Percentiles rank a stretch among this genome's conserved stretches.
phyloP scores from a whole-genome alignment of 2,888 invertebrate genomes.

The Polydrusus cervinus region DNA sequence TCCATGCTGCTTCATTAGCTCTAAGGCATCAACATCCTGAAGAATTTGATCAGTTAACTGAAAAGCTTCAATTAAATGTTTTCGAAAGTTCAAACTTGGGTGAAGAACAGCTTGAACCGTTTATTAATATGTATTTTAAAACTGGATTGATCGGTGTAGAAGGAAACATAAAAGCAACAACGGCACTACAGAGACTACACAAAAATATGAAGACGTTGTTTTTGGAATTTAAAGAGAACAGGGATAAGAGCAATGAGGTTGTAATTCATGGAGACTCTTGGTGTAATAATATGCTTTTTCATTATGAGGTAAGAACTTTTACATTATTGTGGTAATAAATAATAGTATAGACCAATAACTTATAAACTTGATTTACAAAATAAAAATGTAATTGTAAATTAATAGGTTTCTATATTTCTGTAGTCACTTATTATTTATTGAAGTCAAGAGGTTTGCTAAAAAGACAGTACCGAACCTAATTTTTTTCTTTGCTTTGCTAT shows the following conservation, averaged over 20 bases:
- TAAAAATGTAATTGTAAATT: too few relatives aligned
- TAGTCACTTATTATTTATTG: too few relatives aligned
- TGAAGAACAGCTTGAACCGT: not conserved
- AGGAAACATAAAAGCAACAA: constrained; percentile 26
- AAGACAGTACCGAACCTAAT: too few relatives aligned
- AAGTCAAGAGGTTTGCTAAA: too few relatives aligned
- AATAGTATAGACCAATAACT: too few relatives aligned
- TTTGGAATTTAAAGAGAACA: not conserved
- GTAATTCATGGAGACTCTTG: constrained; percentile 62
- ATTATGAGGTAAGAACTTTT: constrained; percentile 53
- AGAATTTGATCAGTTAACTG: constrained; percentile 50
- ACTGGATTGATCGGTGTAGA: constrained; percentile 33
- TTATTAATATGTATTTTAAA: constrained; percentile 20
- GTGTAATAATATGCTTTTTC: constrained; percentile 62
- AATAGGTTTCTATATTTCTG: too few relatives aligned
- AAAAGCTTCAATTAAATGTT: constrained; percentile 35
- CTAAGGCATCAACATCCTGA: constrained; percentile 60
- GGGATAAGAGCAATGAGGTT: constrained; percentile 32
- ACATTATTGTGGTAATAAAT: too few relatives aligned
- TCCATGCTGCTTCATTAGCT: constrained; percentile 64
- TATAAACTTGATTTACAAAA: too few relatives aligned
- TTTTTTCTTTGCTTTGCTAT: too few relatives aligned
- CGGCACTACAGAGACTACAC: constrained; percentile 7
- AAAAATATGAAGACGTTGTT: constrained; percentile 15
- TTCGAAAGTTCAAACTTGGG: not conserved